phyloP scores from a whole-genome alignment of 2,113 vertebrate species.

The Pica pica region DNA sequence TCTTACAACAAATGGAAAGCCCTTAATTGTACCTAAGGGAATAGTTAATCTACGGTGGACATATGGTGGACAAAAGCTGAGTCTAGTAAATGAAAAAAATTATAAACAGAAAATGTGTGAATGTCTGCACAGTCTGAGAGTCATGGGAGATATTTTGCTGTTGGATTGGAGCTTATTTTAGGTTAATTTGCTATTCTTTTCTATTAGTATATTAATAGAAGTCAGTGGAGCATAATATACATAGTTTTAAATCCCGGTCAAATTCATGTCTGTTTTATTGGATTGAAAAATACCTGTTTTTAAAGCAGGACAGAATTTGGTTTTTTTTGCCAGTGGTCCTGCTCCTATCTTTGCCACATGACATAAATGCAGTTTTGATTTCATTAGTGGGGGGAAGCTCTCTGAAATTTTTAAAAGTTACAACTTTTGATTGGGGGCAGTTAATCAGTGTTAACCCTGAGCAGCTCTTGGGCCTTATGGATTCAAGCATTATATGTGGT shows the following conservation, averaged over 20 bases:
- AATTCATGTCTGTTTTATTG: background rate
- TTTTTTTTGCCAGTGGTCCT: background rate
- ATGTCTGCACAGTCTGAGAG: slow-evolving; percentile 77
- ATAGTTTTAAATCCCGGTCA: background rate
- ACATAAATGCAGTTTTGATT: slow-evolving; percentile 31
- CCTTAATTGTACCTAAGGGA: slow-evolving; percentile 89
- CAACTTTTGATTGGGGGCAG: slow-evolving; percentile 59
- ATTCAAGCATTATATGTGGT: slow-evolving; percentile 74
- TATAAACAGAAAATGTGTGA: slow-evolving; percentile 83
- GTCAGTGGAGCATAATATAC: background rate
- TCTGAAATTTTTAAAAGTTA: slow-evolving; percentile 50
- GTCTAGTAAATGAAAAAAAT: slow-evolving; percentile 83
- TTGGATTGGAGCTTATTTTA: slow-evolving; percentile 34
- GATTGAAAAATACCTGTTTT: background rate
- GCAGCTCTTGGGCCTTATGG: slow-evolving; percentile 73
- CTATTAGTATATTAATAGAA: background rate
- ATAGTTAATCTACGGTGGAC: slow-evolving; percentile 89
- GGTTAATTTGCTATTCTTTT: slow-evolving; percentile 38
- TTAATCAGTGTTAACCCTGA: slow-evolving; percentile 75
- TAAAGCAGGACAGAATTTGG: background rate
- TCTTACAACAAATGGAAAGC: slow-evolving; percentile 97
- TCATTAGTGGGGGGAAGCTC: slow-evolving; percentile 1
- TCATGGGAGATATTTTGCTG: slow-evolving; percentile 34
- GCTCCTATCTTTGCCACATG: background rate
- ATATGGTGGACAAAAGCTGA: slow-evolving; percentile 92